Evolutionary conservation across 2,888 invertebrate genomes (phyloP), one percentile per base, ranked within the genome.

Genomic region (Nebria salina): DNA sequence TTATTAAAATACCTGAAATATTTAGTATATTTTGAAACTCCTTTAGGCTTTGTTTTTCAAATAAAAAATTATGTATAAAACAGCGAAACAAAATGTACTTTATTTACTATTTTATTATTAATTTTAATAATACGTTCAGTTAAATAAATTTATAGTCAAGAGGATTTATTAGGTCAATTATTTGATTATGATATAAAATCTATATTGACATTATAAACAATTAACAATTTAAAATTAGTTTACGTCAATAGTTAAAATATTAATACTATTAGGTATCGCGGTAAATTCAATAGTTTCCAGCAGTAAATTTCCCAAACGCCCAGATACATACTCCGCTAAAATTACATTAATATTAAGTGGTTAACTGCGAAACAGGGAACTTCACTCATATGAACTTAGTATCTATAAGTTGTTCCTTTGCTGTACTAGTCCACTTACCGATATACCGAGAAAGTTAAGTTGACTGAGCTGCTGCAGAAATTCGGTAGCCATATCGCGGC

Each of bases 381-480:
- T 54, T 13, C 54, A 54, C 54, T 54, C 54, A 13, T 11, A 54
- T 54, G 4, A 54, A 54, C 13, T 54, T 54, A 54, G 13, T 7
- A 7, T 54, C 13, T 5, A 54, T 54, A 54, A 54, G 54, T 54
- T 54, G 54, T 54, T 3, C 54, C 54, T 54, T 54, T 54, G 54
- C 54, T 54, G 54, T 3, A 7, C 6, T 11, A 8, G 4, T 54
- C 54, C 54, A 92, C 93, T 93, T 89, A 97, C 97, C 89, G 97
- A 97, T 76, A 97, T 93, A 25, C 97, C 97, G 82, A 94, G 89
- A 88, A 97, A 97, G 85, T 93, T 93, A 75, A 96, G 90, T 83
- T 92, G 91, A 64, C 92, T 93, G 86, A 97, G 91, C 85, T 94
- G 94, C 76, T 91, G 90, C 72, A 95, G 89, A 85, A 97, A 94